These are phyloP conservation scores for Tretioscincus oriximinensis DNA, from an alignment of 2,113 vertebrate genomes.

Conservation along the genomic window DNA sequence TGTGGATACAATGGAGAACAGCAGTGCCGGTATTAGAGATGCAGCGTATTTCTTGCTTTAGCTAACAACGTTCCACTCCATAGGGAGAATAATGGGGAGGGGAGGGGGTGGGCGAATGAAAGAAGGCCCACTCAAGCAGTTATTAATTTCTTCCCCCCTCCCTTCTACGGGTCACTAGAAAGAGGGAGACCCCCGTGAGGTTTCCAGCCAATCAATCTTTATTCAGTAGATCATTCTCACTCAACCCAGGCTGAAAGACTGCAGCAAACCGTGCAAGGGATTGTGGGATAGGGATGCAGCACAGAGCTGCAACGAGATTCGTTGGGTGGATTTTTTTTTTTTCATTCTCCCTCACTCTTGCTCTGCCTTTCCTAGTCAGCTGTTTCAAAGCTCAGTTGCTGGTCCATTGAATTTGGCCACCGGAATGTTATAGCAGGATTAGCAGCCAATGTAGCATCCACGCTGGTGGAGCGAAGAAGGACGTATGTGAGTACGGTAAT, in stretches of 20 bases:
- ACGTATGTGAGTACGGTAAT: slow-evolving; percentile 19
- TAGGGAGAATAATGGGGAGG: slow-evolving; percentile 68
- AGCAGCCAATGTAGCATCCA: slow-evolving; percentile 40
- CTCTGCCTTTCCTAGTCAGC: slow-evolving; percentile 75
- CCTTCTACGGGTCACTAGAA: slow-evolving; percentile 68
- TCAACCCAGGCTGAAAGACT: slow-evolving; percentile 81
- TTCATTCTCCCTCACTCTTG: slow-evolving; percentile 53
- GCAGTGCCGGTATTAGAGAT: slow-evolving; percentile 67
- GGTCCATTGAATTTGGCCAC: slow-evolving; percentile 61
- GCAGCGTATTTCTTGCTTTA: slow-evolving; percentile 64
- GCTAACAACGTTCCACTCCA: slow-evolving; percentile 67
- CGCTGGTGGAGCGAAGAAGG: slow-evolving; percentile 20
- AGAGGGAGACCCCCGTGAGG: slow-evolving; percentile 65
- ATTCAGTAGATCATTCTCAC: slow-evolving; percentile 75
- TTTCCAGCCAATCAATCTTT: slow-evolving; percentile 72
- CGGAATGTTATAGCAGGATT: slow-evolving; percentile 56
- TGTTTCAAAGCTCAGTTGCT: slow-evolving; percentile 63
- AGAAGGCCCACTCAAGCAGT: slow-evolving; percentile 69
- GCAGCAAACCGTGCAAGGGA: slow-evolving; percentile 83
- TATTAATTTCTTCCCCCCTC: slow-evolving; percentile 59
- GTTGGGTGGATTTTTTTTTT: slow-evolving; percentile 63
- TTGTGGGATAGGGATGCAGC: slow-evolving; percentile 85
- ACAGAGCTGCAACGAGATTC: slow-evolving; percentile 77
- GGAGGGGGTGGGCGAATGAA: slow-evolving; percentile 62
- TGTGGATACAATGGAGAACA: slow-evolving; percentile 56